Conservation (phyloP, 2,113 vertebrate genomes). For the Catharus fuscescens region DNA sequence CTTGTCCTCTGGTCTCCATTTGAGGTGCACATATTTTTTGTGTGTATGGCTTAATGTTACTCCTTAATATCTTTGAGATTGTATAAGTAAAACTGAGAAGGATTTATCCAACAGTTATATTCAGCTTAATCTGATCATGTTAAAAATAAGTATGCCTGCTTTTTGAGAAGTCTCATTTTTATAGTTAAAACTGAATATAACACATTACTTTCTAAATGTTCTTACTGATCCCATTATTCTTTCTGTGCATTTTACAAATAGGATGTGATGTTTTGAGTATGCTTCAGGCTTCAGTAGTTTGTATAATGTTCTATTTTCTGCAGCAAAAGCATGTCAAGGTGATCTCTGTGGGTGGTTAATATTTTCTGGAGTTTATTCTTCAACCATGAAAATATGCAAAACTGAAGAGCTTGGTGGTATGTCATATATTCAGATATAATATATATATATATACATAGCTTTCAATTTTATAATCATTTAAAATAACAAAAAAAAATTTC, state of each 20-base stretch:
- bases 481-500: not conserved
- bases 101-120: not conserved
- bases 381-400: slow-evolving; percentile 69
- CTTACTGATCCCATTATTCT: slow-evolving; percentile 54
- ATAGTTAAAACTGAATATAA: slow-evolving; percentile 19
- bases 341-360: slow-evolving; percentile 73
- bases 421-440: slow-evolving; percentile 7
- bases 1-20: not conserved
- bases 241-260: slow-evolving; percentile 68
- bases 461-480: slow-evolving; percentile 3
- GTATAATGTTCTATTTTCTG: slow-evolving; percentile 73
- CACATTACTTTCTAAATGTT: slow-evolving; percentile 51
- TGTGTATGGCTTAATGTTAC: not conserved
- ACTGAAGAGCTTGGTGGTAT: slow-evolving; percentile 40
- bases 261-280: slow-evolving; percentile 74
- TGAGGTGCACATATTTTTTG: not conserved
- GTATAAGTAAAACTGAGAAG: not conserved
- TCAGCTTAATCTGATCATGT: not conserved
- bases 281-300: slow-evolving; percentile 73
- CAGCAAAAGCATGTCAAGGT: slow-evolving; percentile 73
- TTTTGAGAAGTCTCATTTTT: not conserved
- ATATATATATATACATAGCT: not conserved
- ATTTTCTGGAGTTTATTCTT: slow-evolving; percentile 68
- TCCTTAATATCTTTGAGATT: not conserved
- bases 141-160: not conserved